Conservation (phyloP, 2,888 invertebrate genomes). For the Ellobium chinense region DNA sequence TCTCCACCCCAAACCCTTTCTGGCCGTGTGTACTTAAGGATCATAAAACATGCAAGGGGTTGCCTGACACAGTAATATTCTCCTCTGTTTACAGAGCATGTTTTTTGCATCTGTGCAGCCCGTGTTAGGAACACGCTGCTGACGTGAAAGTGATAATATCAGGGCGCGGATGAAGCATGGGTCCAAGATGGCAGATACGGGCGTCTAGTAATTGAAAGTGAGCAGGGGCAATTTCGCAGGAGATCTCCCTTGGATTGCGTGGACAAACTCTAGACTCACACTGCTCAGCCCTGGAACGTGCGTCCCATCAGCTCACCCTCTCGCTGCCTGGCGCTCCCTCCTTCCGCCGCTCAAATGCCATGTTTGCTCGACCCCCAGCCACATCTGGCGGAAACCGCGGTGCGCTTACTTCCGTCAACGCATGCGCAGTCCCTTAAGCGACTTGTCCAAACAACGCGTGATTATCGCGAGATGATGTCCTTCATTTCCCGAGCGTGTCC, state of each 20-base stretch:
- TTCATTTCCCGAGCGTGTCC: constrained; percentile 23
- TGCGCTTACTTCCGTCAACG: constrained; percentile 41
- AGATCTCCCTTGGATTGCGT: constrained; percentile 35
- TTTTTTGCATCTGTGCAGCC: neutral
- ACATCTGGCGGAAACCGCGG: constrained; percentile 43
- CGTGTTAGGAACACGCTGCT: neutral
- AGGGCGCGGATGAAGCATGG: constrained; percentile 5
- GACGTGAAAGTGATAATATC: constrained; percentile 25
- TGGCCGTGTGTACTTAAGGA: neutral
- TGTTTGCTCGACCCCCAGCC: constrained; percentile 28
- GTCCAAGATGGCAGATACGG: constrained; percentile 33
- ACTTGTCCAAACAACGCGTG: constrained; percentile 35
- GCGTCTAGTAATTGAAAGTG: constrained; percentile 38
- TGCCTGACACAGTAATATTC: neutral
- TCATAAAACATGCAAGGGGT: constrained; percentile 4
- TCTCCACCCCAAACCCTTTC: no score
- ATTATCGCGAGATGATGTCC: constrained; percentile 38
- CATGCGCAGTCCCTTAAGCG: constrained; percentile 43
- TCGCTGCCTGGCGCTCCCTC: constrained; percentile 7
- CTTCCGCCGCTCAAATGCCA: constrained; percentile 40
- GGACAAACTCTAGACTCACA: constrained; percentile 23
- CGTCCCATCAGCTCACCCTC: constrained; percentile 5
- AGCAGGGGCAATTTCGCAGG: constrained; percentile 31
- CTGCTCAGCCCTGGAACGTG: constrained; percentile 32
- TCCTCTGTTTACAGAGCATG: constrained; percentile 7